Base-by-base conservation (phyloP, 2,888 invertebrate genomes). In the Nebria salina region DNA sequence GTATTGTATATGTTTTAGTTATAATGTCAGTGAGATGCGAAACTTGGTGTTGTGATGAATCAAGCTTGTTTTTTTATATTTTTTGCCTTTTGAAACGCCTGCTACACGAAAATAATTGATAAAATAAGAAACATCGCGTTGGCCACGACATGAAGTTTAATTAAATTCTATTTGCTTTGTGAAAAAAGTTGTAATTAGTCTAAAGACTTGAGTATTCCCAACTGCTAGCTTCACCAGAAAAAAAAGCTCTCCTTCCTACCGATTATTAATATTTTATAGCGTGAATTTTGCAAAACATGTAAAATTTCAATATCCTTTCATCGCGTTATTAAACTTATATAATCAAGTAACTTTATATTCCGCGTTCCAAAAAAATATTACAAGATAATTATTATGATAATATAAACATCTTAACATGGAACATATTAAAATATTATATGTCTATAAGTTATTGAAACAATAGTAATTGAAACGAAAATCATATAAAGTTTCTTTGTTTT, bases 71-170 rank as follows among this genome's bases (percentile, higher is more conserved):
- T 66, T 66, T 66, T n/a, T 11, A 11, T 20, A 66, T 68, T 68
- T 68, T 54, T 54, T 54, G 11, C 54, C 8, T 54, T 54, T 54
- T 54, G 11, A 11, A 54, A 54, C 54, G 7, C 43, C 13, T 54
- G 11, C 54, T 54, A 54, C 54, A 11, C 13, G 54, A 54, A 54
- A 75, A 79, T 72, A 79, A 79, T 79, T 79, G 79, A 79, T 75
- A 79, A 79, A 79, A 79, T 75, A 54, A 79, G 54, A 74, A 75
- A 75, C 65, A 68, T 65, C 65, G 26, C 43, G 79, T 75, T 75
- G 75, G 79, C 79, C 79, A 79, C 79, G 75, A 74, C 74, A 74
- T 79, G 79, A 73, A 79, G 74, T 79, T 79, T 79, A 79, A 79
- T 79, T 79, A 79, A 79, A 79, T 79, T 79, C 75, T 66, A 54